These are phyloP conservation scores for Camponotus pennsylvanicus DNA, from an alignment of 1,140 invertebrate genomes.

Conservation along the genomic window DNA sequence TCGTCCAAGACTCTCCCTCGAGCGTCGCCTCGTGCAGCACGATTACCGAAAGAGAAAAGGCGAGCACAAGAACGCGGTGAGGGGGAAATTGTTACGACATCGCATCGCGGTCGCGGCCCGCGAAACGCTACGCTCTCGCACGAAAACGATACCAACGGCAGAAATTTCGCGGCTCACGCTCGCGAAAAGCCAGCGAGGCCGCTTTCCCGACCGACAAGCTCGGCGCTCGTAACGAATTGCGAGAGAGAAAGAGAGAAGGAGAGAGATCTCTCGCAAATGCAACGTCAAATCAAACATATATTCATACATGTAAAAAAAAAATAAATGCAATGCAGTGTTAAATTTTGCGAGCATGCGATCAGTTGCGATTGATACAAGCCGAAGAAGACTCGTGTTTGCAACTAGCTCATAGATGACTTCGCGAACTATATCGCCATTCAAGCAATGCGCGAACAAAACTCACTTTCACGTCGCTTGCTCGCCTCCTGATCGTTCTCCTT, in stretches of 20 bases:
- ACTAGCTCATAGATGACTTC: constrained; percentile 12
- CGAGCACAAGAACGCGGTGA: constrained; percentile 38
- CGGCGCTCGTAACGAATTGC: background rate
- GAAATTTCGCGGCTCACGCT: constrained; percentile 25
- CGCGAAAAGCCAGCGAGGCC: constrained; percentile 17
- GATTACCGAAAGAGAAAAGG: constrained; percentile 30
- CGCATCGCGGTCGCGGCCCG: constrained; percentile 12
- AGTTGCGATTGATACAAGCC: background rate
- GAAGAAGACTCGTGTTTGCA: background rate
- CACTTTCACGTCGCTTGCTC: constrained; percentile 43
- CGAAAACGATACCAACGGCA: background rate
- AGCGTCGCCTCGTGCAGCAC: constrained; percentile 6
- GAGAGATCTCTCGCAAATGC: background rate
- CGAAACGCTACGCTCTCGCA: constrained; percentile 34
- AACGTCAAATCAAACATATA: background rate
- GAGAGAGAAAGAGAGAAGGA: background rate
- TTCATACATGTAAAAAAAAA: background rate
- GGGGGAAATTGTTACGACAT: constrained; percentile 28
- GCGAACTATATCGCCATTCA: constrained; percentile 38
- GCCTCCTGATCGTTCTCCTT: constrained; percentile 42
- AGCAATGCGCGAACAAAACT: constrained; percentile 29
- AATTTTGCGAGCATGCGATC: background rate
- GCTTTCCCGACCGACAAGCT: constrained; percentile 39
- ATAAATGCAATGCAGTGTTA: background rate
- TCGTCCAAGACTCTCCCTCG: background rate